Evolutionary conservation across 2,797 vertebrate genomes (phyloP), one percentile per base, ranked within the genome.

Genomic region (Phoxinus dragarum): DNA sequence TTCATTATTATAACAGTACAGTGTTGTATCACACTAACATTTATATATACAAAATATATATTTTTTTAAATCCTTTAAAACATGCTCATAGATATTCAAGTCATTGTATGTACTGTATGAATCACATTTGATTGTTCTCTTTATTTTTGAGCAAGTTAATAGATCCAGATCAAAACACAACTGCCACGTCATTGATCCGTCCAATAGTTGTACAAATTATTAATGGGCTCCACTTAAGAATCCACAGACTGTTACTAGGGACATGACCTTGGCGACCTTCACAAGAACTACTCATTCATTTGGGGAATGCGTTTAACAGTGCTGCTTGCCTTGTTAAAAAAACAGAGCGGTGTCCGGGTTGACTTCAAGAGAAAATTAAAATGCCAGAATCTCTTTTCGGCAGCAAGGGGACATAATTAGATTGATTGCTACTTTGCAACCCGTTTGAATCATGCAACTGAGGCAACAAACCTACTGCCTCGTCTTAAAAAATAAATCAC

Each of bases 401-500:
- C 76, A 47, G 77, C n/a, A 64, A 66, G 44, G 40, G 40, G 38
- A 47, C 16, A 31, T 79, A 0, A 64, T 64, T 79, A 44, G n/a
- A 79, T 44, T 79, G 38, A 79, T 64, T 79, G 61, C 27, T 44
- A 42, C 40, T 79, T 34, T 79, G 40, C 59, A 47, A 17, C 27
- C 56, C 40, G 34, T 66, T 17, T 79, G 59, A 79, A 79, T 66
- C 17, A 79, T 79, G 40, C 16, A 66, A 79, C 38, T 1, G 5
- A 66, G 40, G 66, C 59, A 79, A 79, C 59, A 59, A 40, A 61
- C 54, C 12, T 56, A 9, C 75, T 12, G 40, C 23, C 54, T 78
- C 14, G 2, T 27, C 27, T 27, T 27, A 27, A 27, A 27, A 27
- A 27, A 27, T 27, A 64, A 64, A 78, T 64, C 56, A 64, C 56